Evolutionary conservation across 2,888 invertebrate genomes (phyloP).

Genomic region (Neoitamus cyanurus): DNA sequence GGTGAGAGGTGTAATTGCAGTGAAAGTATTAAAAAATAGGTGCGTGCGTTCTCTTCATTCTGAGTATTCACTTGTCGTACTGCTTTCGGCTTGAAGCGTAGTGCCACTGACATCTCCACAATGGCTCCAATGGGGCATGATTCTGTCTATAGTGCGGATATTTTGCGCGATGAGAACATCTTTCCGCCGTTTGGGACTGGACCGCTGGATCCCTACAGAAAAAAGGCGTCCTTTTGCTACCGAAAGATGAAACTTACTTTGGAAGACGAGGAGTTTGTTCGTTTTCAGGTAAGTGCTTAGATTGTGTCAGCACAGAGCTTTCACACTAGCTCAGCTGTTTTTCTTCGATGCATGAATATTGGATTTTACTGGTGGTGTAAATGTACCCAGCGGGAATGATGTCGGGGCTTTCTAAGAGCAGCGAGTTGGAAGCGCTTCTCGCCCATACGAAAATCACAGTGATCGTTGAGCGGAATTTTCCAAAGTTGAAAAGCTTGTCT

Average conservation of each 20-base stretch:
- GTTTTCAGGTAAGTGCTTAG: constrained; percentile 67
- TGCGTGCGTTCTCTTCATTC: neutral
- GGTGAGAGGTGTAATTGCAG: neutral
- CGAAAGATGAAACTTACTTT: constrained; percentile 70
- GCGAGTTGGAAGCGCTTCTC: too few species aligned
- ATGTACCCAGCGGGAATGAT: too few species aligned
- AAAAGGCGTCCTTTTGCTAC: constrained; percentile 76
- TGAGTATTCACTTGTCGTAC: neutral
- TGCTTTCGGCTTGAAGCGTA: neutral
- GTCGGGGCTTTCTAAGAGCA: too few species aligned
- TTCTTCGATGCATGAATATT: neutral
- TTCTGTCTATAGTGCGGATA: constrained; percentile 49
- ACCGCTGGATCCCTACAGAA: constrained; percentile 73
- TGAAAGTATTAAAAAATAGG: neutral
- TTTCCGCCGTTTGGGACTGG: constrained; percentile 74
- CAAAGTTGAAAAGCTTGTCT: too few species aligned
- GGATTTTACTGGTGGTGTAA: too few species aligned
- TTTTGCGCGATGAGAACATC: constrained; percentile 63
- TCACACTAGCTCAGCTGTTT: neutral
- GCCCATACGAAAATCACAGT: too few species aligned
- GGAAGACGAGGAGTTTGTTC: constrained; percentile 69
- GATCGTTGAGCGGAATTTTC: too few species aligned
- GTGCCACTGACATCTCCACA: neutral
- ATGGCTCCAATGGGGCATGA: neutral
- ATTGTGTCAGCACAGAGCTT: constrained; percentile 24